These are phyloP conservation scores for Columba janthina DNA, from an alignment of 2,113 vertebrate genomes.

Conservation along the genomic window DNA sequence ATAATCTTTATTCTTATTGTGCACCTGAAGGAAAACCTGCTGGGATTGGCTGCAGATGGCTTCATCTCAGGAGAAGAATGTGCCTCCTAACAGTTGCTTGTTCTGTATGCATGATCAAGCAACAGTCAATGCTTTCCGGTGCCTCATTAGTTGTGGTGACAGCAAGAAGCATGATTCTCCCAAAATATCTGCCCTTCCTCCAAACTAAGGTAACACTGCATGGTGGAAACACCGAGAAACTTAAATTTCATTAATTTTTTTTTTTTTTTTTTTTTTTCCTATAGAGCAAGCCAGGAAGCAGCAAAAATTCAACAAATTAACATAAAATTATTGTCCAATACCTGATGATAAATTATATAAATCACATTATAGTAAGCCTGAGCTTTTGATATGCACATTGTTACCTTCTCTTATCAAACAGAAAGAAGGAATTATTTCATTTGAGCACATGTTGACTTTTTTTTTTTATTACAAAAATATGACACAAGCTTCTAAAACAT, in stretches of 20 bases:
- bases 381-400: background rate
- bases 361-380: background rate
- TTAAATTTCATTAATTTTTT: background rate
- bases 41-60: conserved; percentile 73
- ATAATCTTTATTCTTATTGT: conserved; percentile 62
- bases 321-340: conserved; percentile 8
- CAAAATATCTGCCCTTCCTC: conserved; percentile 78
- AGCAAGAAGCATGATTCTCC: conserved; percentile 79
- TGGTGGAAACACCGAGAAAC: conserved; percentile 56
- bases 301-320: background rate
- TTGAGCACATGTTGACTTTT: background rate
- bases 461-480: background rate
- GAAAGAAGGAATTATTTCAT: background rate
- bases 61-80: conserved; percentile 70
- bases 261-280: background rate
- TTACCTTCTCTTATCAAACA: background rate
- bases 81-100: conserved; percentile 70
- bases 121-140: conserved; percentile 81
- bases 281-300: background rate
- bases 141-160: conserved; percentile 84
- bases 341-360: background rate
- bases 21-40: conserved; percentile 63
- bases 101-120: conserved; percentile 84
- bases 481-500: background rate
- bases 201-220: conserved; percentile 54